Base-by-base conservation (phyloP, 2,797 vertebrate species). In the Sorex maritimensis region DNA sequence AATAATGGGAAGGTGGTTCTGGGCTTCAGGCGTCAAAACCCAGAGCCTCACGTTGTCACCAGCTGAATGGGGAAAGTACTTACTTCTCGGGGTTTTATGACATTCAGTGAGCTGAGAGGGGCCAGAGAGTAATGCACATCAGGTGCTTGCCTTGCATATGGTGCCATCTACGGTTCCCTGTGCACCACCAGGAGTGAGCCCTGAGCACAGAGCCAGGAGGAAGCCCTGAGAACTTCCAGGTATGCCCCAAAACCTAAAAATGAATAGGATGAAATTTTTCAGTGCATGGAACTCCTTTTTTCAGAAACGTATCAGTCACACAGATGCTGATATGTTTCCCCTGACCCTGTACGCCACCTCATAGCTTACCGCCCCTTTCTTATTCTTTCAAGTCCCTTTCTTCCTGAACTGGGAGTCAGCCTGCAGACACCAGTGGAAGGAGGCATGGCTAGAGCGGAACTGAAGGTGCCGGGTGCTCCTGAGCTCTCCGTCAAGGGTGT, bases 51-150 rank as follows among this genome's bases (percentile, higher is more conserved):
- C 14, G 6, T 30, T 82, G 90, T 72, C 38, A 46, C 46, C 63
- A 58, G 5, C 19, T 38, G 46, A 44, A 58, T 58, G 68, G n/a
- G 21, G 28, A 86, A 3, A 17, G 23, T 19, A 24, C 4, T 68
- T 80, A n/a, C 52, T 86, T 71, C 30, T 19, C 75, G 71, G 49
- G 28, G 26, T 75, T 92, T 92, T 74, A 41, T 78, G 49, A 63
- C 63, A 80, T 21, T 49, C 78, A 94, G 78, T 72, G 6, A 11
- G 28, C 80, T 68, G 83, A 95, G 85, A 92, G 10, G 52, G 13
- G 52, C 17, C 52, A 55, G 52, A 55, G 13, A 55, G 52, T 55
- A 55, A 17, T 55, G 12, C 52, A 55, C 10, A 17, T 55, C 13
- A 55, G 52, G 17, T 55, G 13, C 52, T 55, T 55, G 17, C 52